These are phyloP conservation scores for Zaprionus ghesquierei DNA, from an alignment of 1,140 invertebrate genomes.

Conservation along the genomic window DNA sequence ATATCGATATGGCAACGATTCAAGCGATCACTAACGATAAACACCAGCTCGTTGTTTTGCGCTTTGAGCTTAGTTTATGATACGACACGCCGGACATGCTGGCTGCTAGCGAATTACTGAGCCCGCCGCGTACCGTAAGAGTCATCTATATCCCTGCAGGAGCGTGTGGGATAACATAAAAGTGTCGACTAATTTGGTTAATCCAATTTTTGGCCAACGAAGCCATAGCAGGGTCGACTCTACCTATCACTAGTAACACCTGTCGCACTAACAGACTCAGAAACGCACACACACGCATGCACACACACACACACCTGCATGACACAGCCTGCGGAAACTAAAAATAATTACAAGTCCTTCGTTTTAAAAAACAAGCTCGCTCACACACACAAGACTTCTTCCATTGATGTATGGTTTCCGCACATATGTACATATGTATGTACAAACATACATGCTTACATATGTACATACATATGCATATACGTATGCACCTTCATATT, in stretches of 20 bases:
- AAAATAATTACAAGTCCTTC: slow-evolving; percentile 31
- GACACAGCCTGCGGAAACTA: slow-evolving; percentile 12
- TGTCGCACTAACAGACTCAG: slow-evolving; percentile 11
- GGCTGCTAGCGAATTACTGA: slow-evolving; percentile 20
- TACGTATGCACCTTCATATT: not conserved
- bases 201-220: slow-evolving; percentile 67
- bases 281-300: not conserved
- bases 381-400: not conserved
- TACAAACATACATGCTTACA: not conserved
- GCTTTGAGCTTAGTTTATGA: slow-evolving; percentile 48
- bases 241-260: slow-evolving; percentile 23
- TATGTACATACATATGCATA: not conserved
- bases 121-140: slow-evolving; percentile 18
- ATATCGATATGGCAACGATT: not conserved
- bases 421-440: not conserved
- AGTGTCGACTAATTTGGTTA: slow-evolving; percentile 70
- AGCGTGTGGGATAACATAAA: slow-evolving; percentile 54
- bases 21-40: not conserved
- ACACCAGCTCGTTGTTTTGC: slow-evolving; percentile 48
- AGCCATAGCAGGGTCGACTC: slow-evolving; percentile 45
- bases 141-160: slow-evolving; percentile 45
- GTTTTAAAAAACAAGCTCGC: not conserved
- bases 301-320: not conserved
- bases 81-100: slow-evolving; percentile 54
- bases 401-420: slow-evolving; percentile 32